phyloP scores from a whole-genome alignment of 2,888 invertebrate species.

The Machimus rusticus region DNA sequence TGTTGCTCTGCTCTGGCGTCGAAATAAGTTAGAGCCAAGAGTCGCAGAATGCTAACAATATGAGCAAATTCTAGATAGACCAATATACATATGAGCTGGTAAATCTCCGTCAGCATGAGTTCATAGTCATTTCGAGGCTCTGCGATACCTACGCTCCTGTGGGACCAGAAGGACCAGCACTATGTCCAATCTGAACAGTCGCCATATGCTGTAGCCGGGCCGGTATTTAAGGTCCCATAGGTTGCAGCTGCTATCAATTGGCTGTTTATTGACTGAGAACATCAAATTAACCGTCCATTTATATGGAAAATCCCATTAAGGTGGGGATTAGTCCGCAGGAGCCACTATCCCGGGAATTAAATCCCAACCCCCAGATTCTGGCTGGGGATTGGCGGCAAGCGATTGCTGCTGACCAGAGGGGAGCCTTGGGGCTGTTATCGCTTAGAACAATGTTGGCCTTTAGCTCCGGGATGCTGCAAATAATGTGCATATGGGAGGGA shows the following conservation, averaged over 20 bases:
- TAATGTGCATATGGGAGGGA: background rate
- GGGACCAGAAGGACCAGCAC: background rate
- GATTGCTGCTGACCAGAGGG: background rate
- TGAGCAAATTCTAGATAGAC: background rate
- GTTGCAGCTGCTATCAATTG: background rate
- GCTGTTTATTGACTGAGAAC: background rate
- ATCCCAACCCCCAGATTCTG: background rate
- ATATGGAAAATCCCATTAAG: background rate
- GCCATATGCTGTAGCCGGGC: background rate
- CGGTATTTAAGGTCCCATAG: background rate
- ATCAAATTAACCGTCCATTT: background rate
- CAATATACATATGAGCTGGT: background rate
- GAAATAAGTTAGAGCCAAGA: background rate
- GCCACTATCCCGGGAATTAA: background rate
- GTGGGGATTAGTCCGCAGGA: background rate
- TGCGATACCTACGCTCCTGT: background rate
- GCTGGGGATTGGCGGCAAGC: background rate
- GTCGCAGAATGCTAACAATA: background rate
- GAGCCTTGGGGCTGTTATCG: background rate
- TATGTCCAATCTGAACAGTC: background rate
- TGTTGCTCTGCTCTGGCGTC: background rate
- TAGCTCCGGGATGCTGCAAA: background rate
- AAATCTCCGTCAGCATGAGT: background rate
- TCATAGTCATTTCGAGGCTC: background rate
- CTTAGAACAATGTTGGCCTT: background rate